These are phyloP conservation scores for Odontophorus gujanensis DNA, from an alignment of 2,113 vertebrate species.

Conservation along the genomic window DNA sequence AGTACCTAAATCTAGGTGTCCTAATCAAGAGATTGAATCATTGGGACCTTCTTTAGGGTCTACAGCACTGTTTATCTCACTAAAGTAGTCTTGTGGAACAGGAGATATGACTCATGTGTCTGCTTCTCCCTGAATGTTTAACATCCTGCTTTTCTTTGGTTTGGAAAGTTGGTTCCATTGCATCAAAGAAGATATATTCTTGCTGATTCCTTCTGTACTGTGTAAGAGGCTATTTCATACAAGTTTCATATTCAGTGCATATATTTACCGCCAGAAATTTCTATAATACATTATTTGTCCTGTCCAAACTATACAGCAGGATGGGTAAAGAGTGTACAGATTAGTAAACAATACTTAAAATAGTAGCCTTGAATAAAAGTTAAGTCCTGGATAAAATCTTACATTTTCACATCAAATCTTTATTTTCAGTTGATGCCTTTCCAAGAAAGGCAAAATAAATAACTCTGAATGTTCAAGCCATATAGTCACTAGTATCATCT, in stretches of 20 bases:
- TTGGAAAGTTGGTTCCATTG: slow-evolving; percentile 5
- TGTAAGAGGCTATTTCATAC: background rate
- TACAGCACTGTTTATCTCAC: background rate
- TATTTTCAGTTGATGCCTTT: background rate
- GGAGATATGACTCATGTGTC: slow-evolving; percentile 39
- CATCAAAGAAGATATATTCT: background rate
- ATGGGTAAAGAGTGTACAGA: background rate
- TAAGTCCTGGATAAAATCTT: background rate
- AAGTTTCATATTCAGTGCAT: background rate
- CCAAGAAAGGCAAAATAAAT: background rate
- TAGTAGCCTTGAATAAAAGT: background rate
- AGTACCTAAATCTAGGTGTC: background rate
- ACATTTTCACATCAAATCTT: background rate
- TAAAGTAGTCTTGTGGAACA: slow-evolving; percentile 32
- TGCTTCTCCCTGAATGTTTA: slow-evolving; percentile 14
- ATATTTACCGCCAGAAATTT: background rate
- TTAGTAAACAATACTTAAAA: background rate
- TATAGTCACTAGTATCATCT: background rate
- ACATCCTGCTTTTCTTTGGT: background rate
- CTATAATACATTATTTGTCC: background rate
- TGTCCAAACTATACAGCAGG: background rate
- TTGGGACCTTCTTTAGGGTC: background rate
- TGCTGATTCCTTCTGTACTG: background rate
- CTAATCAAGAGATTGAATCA: background rate
- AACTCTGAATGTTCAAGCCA: background rate